A percentile compares a stretch with the other conserved stretches of the same genome.
Conservation (phyloP, 2,797 vertebrate species). For the Cryptoblepharus egeriae region DNA sequence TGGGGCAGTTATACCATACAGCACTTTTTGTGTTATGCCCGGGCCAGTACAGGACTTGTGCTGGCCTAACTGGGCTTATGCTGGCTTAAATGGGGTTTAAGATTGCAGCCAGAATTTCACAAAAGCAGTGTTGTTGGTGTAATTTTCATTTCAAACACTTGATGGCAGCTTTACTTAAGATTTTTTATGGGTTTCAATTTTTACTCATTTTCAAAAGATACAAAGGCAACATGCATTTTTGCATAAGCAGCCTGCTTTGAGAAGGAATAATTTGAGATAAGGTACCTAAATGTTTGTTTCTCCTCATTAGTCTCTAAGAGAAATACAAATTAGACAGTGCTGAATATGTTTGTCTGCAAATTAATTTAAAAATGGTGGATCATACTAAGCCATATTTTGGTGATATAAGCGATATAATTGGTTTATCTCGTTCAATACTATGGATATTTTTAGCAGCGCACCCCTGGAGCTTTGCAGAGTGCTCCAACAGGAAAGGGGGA, state of each 20-base stretch:
- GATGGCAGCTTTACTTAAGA: constrained; percentile 69
- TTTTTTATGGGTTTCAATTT: constrained; percentile 44
- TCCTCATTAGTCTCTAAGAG: constrained; percentile 16
- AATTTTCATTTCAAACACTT: constrained; percentile 62
- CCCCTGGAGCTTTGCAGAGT: too few relatives aligned
- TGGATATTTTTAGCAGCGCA: too few relatives aligned
- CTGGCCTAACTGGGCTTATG: too few relatives aligned
- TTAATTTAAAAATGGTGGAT: neutral
- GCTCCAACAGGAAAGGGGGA: too few relatives aligned
- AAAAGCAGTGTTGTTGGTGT: constrained; percentile 39
- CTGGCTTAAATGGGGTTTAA: too few relatives aligned
- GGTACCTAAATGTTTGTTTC: constrained; percentile 17
- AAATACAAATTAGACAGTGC: neutral
- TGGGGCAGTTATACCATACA: too few relatives aligned
- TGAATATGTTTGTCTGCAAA: neutral
- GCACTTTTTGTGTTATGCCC: too few relatives aligned
- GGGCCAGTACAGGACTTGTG: too few relatives aligned
- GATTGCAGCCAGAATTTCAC: too few relatives aligned
- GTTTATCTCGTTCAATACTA: too few relatives aligned
- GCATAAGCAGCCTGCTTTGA: neutral
- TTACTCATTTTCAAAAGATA: neutral
- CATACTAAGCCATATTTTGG: too few relatives aligned
- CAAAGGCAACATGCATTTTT: neutral
- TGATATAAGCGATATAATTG: too few relatives aligned
- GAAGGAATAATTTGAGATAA: neutral